These are phyloP conservation scores for Ophion ellenae DNA, from an alignment of 2,888 invertebrate species.

Conservation along the genomic window DNA sequence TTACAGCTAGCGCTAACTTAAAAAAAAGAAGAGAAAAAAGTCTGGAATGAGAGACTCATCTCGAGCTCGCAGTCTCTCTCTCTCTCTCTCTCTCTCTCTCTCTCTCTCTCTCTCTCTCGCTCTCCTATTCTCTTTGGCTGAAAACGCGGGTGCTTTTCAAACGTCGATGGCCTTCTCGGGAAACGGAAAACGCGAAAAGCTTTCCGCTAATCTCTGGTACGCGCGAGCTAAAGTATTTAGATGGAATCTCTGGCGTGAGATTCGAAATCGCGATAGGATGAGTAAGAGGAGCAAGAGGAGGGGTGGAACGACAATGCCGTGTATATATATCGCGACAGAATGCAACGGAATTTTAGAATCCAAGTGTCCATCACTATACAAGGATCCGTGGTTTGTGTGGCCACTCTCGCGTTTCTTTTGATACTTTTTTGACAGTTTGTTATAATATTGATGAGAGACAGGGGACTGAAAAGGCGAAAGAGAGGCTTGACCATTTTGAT, in stretches of 20 bases:
- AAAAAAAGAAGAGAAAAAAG: constrained; percentile 54
- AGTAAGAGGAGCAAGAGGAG: constrained; percentile 11
- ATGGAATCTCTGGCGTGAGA: constrained; percentile 61
- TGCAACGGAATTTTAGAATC: constrained; percentile 28
- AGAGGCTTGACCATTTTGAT: not conserved
- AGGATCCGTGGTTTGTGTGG: constrained; percentile 18
- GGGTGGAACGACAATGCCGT: not conserved
- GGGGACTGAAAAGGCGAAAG: not conserved
- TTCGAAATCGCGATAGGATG: constrained; percentile 52
- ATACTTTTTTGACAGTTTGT: constrained; percentile 34
- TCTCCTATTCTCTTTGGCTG: constrained; percentile 34
- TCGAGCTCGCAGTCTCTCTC: not conserved
- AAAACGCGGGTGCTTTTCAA: constrained; percentile 16
- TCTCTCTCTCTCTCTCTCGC: not conserved
- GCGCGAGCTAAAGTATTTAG: constrained; percentile 47
- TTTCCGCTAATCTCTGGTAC: constrained; percentile 47
- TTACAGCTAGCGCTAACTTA: constrained; percentile 52
- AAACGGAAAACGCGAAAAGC: constrained; percentile 48
- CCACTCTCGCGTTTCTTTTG: constrained; percentile 53
- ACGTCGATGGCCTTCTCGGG: constrained; percentile 6
- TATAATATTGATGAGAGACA: constrained; percentile 35
- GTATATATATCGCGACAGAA: constrained; percentile 26
- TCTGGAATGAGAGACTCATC: constrained; percentile 38
- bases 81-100: constrained; percentile 12
- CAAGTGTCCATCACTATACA: constrained; percentile 16